Conservation (phyloP, 2,888 invertebrate species). For the Tetranychus piercei region DNA sequence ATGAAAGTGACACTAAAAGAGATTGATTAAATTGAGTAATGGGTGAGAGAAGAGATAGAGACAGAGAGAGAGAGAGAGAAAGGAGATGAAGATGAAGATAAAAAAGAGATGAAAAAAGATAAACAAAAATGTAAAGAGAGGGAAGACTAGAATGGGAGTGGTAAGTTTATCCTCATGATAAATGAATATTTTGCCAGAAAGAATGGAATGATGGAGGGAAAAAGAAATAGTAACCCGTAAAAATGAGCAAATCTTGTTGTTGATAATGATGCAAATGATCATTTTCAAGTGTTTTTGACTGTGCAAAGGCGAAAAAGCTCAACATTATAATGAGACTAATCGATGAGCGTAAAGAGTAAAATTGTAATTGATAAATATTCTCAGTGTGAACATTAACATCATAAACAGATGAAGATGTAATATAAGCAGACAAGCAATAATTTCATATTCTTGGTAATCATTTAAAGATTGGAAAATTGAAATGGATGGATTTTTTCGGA, state of each 20-base stretch:
- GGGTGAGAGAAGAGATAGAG: not conserved
- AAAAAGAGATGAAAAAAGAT: not conserved
- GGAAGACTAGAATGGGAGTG: too few relatives aligned
- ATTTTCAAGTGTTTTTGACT: not conserved
- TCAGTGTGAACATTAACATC: too few relatives aligned
- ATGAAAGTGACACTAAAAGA: constrained; percentile 9
- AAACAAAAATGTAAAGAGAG: too few relatives aligned
- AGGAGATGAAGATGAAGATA: not conserved
- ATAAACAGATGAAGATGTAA: too few relatives aligned
- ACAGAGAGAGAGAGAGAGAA: too few relatives aligned
- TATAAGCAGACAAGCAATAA: too few relatives aligned
- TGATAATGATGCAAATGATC: constrained; percentile 1
- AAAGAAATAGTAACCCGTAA: not conserved
- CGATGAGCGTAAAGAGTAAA: not conserved
- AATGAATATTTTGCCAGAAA: not conserved
- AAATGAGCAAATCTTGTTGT: not conserved
- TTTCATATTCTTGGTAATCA: too few relatives aligned
- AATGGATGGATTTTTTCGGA: too few relatives aligned
- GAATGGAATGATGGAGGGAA: not conserved
- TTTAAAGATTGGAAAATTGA: too few relatives aligned
- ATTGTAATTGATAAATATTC: too few relatives aligned
- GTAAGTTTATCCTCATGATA: not conserved
- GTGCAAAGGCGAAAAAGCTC: not conserved
- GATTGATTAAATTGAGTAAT: not conserved
- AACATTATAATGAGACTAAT: not conserved